phyloP scores from a whole-genome alignment of 2,113 vertebrate species.

The Phrynosoma platyrhinos region DNA sequence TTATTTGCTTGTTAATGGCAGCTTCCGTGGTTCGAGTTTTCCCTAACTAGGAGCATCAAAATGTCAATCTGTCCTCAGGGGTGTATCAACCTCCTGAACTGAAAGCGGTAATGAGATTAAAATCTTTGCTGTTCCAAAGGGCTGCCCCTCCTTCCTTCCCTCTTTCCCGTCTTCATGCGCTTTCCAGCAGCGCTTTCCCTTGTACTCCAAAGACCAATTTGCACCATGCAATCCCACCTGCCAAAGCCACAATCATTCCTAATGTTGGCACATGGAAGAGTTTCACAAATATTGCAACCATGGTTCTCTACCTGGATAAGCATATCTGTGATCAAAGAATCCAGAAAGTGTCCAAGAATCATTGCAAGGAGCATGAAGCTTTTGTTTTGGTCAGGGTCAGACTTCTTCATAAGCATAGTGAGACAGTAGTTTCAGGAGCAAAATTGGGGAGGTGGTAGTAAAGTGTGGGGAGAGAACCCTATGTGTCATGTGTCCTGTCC shows the following conservation, averaged over 20 bases:
- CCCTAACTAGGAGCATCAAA: constrained; percentile 75
- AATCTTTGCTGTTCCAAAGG: constrained; percentile 28
- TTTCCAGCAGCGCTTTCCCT: neutral
- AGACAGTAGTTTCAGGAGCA: too few relatives aligned
- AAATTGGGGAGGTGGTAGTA: too few relatives aligned
- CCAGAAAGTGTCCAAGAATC: neutral
- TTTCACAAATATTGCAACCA: too few relatives aligned
- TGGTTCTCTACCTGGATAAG: neutral
- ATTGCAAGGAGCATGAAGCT: too few relatives aligned
- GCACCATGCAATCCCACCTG: neutral
- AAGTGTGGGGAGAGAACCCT: too few relatives aligned
- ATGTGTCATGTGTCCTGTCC: too few relatives aligned
- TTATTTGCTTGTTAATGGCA: constrained; percentile 73
- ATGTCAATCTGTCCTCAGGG: constrained; percentile 79
- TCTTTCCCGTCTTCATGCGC: neutral
- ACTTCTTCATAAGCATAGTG: too few relatives aligned
- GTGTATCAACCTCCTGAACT: constrained; percentile 67
- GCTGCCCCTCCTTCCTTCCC: neutral
- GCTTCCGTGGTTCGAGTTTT: constrained; percentile 70
- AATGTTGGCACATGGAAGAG: neutral
- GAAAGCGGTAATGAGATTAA: constrained; percentile 61
- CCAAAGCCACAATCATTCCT: neutral
- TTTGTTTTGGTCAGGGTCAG: too few relatives aligned
- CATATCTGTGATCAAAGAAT: neutral
- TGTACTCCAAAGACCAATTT: neutral